Percentiles rank a stretch among this genome's conserved stretches.
These are phyloP conservation scores for Rhysida immarginata DNA, from an alignment of 1,140 invertebrate species.

Conservation along the genomic window DNA sequence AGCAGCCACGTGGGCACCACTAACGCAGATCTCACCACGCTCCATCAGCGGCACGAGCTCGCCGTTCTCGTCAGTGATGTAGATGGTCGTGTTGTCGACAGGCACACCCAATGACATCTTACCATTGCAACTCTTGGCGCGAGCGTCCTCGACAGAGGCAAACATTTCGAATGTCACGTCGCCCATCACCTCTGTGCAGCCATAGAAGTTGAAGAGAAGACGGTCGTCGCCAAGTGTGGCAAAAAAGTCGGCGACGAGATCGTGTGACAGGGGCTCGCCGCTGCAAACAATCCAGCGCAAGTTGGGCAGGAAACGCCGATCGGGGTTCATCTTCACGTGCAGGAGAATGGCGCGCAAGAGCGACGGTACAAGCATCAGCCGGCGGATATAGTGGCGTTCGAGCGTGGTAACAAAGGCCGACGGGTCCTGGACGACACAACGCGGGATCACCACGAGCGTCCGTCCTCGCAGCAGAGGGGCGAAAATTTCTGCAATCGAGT, in stretches of 20 bases:
- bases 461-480: constrained; percentile 33
- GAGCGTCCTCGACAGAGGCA: constrained; percentile 36
- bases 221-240: constrained; percentile 42
- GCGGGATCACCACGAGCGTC: neutral
- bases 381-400: constrained; percentile 39
- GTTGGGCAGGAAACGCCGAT: constrained; percentile 26
- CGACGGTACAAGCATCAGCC: constrained; percentile 67
- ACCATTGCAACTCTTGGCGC: constrained; percentile 29
- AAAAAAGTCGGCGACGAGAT: constrained; percentile 55
- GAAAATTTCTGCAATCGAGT: constrained; percentile 73
- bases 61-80: constrained; percentile 54
- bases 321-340: constrained; percentile 33
- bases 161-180: constrained; percentile 54
- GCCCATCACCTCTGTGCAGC: constrained; percentile 73
- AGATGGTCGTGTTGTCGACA: constrained; percentile 59
- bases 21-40: constrained; percentile 60
- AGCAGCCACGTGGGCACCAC: constrained; percentile 54
- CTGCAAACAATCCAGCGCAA: constrained; percentile 67
- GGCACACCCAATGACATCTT: constrained; percentile 39
- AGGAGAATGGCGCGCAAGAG: constrained; percentile 57
- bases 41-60: constrained; percentile 47
- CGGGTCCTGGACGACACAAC: neutral
- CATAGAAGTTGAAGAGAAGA: constrained; percentile 68
- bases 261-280: constrained; percentile 51
- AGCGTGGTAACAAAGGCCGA: neutral